Base-by-base conservation (phyloP, 2,113 vertebrate species). In the Eublepharis macularius region DNA sequence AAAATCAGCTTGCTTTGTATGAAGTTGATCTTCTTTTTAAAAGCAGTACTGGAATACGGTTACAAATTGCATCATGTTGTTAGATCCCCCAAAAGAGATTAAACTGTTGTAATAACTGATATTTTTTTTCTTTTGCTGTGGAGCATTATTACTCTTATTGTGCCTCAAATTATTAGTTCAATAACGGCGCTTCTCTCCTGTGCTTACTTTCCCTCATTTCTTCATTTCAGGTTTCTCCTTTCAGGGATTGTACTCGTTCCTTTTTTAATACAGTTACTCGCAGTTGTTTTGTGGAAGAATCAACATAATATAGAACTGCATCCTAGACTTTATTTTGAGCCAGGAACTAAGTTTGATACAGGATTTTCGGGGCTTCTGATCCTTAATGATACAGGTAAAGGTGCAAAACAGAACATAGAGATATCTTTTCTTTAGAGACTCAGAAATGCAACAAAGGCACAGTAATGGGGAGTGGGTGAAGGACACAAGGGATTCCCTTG, bases 341-440 rank as follows among this genome's bases (percentile, higher is more conserved):
- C 85, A 17, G 94, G 96, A 87, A 94, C 96, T 93, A 90, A 93
- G 1, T 92, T 90, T 1, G 94, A 75, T 45, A 95, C 91, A 7
- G 96, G 97, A 72, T 83, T 90, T 4, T 96, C 97, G 47, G 97
- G 96, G 85, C 96, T 99, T 7, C 94, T 99, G 87, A 92, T 99
- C 51, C 88, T 97, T 92, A 99, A 99, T 92, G 96, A 98, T 43
- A 97, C 98, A 93, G 97, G 98, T 98, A 86, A 96, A 94, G 60
- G 65, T 49, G 17, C 17, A 17, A 60, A 87, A 16, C 24, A 8
- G 21, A 51, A 66, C 29, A 29, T 51, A 12, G 49, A 51, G 14
- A 51, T 13, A 51, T 51, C 6, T 12, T 51, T 51, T 51, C 49
- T 51, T 8, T 51, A 51, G 49, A 51, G 49, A 51, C 14, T 51